Base-by-base conservation (phyloP, 2,113 vertebrate species). In the Gobiocypris rarus region DNA sequence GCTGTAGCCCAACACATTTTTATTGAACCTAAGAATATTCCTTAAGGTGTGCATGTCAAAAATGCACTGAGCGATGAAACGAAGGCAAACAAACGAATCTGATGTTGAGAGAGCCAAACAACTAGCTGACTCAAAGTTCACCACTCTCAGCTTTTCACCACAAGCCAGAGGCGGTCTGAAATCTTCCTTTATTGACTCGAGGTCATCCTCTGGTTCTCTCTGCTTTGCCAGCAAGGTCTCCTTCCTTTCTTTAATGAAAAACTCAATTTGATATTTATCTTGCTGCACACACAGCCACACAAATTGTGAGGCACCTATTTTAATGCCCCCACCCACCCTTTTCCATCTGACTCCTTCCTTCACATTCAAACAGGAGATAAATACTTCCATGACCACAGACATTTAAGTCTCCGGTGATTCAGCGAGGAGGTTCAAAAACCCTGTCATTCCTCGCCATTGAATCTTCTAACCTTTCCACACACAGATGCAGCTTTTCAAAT, bases 221-320 rank as follows among this genome's bases (percentile, higher is more conserved):
- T 10, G 69, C 84, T 83, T 65, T 75, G 74, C 52, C 24, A 19
- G 74, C 41, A 80, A 31, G 31, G 31, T 73, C 74, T 67, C 24
- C 3, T 80, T 69, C 82, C 45, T 50, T 69, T 84, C 48, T 67
- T 83, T 85, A 65, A 83, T 71, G 24, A 86, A 88, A 81, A 76
- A 9, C 24, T 59, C 41, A 58, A 69, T 84, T 75, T 75, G 84
- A 84, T 79, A 78, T 87, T 75, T 74, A 77, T 85, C 67, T 83
- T 74, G 38, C 50, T 50, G 31, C 38, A 34, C 74, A 34, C 14
- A 61, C 8, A 78, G 50, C 52, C 28, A 54, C 48, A 56, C 74
- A 78, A 43, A 17, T 78, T 78, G 76, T 14, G 14, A 22, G 22
- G 31, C n/a, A 70, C 31, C 71, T 43, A 34, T 81, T 70, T 79